These are phyloP conservation scores for Caenorhabditis tropicalis DNA, from an alignment of 1,140 invertebrate species.

Conservation along the genomic window DNA sequence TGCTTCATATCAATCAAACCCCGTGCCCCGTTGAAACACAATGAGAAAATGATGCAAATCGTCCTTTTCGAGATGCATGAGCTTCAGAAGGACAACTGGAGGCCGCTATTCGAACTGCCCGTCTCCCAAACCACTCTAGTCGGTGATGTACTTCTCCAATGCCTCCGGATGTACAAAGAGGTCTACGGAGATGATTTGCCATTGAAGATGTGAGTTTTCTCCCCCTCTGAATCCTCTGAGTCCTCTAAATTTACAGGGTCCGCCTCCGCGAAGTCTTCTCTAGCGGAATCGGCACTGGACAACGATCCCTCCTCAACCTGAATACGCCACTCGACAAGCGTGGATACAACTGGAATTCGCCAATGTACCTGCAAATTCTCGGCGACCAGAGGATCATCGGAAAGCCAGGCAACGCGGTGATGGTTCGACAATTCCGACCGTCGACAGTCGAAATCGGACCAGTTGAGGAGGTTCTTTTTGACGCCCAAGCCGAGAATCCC, in stretches of 20 bases:
- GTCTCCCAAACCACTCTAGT: conserved; percentile 31
- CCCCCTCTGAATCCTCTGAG: too few relatives aligned
- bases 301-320: conserved; percentile 12
- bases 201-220: too few relatives aligned
- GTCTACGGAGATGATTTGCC: conserved; percentile 7
- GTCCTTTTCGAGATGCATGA: conserved; percentile 52
- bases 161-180: conserved; percentile 37
- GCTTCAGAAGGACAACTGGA: conserved; percentile 54
- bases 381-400: background rate
- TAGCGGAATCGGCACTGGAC: background rate
- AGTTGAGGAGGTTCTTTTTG: conserved; percentile 52
- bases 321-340: background rate
- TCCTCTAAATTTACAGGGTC: background rate
- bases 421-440: conserved; percentile 72
- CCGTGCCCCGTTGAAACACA: conserved; percentile 51
- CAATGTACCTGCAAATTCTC: conserved; percentile 45
- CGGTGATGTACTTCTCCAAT: conserved; percentile 41
- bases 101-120: conserved; percentile 54
- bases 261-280: background rate
- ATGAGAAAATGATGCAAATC: conserved; percentile 56
- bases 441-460: conserved; percentile 69
- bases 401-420: conserved; percentile 57
- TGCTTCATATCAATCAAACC: conserved; percentile 51
- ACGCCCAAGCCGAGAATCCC: background rate
- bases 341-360: background rate